Percentiles rank a stretch among this genome's conserved stretches.
These are phyloP conservation scores for Himalopsyche tibetana DNA, from an alignment of 2,888 invertebrate species.

Conservation along the genomic window DNA sequence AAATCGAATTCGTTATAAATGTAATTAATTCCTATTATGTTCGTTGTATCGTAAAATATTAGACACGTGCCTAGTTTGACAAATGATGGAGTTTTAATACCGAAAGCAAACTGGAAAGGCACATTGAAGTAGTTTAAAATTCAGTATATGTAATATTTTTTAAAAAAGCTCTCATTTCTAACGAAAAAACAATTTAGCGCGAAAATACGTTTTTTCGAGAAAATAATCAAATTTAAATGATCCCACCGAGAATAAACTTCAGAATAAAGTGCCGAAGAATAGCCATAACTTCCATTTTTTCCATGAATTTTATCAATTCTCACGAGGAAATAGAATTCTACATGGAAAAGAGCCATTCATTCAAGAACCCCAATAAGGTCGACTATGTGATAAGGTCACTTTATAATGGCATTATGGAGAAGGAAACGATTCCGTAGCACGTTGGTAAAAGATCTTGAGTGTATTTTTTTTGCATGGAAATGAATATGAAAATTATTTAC, in stretches of 20 bases:
- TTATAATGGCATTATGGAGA: slow-evolving; percentile 8
- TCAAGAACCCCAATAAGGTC: slow-evolving; percentile 10
- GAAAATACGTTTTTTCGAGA: slow-evolving; percentile 8
- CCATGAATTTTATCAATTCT: slow-evolving; percentile 30
- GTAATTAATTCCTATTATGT: too few species aligned
- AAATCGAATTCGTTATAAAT: too few species aligned
- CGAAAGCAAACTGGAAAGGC: too few species aligned
- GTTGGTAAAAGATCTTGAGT: not conserved
- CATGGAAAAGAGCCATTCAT: not conserved
- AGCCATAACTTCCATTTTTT: slow-evolving; percentile 20
- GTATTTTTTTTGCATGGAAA: too few species aligned
- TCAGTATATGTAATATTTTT: not conserved
- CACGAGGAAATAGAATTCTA: slow-evolving; percentile 20
- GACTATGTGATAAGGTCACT: slow-evolving; percentile 16
- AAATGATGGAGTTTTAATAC: too few species aligned
- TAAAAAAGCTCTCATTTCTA: not conserved
- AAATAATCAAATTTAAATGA: slow-evolving; percentile 26
- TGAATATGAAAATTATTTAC: too few species aligned
- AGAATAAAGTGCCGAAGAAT: slow-evolving; percentile 6
- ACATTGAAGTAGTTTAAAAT: too few species aligned
- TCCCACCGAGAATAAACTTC: slow-evolving; percentile 10
- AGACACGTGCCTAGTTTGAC: too few species aligned
- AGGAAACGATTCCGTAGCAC: not conserved
- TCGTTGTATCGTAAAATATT: too few species aligned
- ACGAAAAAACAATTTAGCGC: not conserved